Evolutionary conservation across 2,888 invertebrate genomes (phyloP).

Genomic region (Drosophila acutilabella): DNA sequence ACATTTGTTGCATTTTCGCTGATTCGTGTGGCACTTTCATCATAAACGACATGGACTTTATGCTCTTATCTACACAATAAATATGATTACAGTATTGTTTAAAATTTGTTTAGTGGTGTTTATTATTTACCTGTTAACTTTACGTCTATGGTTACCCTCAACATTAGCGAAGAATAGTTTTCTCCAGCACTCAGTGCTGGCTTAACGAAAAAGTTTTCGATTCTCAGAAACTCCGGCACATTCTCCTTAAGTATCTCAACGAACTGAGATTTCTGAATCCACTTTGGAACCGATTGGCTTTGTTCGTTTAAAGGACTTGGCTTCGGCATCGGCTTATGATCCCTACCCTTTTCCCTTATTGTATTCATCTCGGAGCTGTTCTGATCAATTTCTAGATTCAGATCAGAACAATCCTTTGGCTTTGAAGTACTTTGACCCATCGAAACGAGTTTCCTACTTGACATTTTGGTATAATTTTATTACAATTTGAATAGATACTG

Average conservation of each 20-base stretch:
- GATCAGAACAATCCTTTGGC: background rate
- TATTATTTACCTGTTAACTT: constrained; percentile 41
- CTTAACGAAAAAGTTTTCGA: constrained; percentile 48
- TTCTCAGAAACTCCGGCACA: constrained; percentile 43
- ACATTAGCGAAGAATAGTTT: constrained; percentile 72
- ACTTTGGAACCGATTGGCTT: constrained; percentile 44
- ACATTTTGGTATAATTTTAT: no score
- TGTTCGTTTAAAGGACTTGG: background rate
- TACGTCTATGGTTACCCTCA: constrained; percentile 54
- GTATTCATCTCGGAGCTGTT: background rate
- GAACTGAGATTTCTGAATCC: constrained; percentile 63
- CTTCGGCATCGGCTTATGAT: background rate
- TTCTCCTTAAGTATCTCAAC: constrained; percentile 46
- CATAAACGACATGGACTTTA: constrained; percentile 66
- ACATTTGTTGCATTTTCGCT: constrained; percentile 65
- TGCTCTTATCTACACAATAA: constrained; percentile 53
- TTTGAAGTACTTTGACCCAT: constrained; percentile 22
- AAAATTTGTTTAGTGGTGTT: background rate
- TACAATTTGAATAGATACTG: background rate
- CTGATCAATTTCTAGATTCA: background rate
- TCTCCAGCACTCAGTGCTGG: constrained; percentile 65
- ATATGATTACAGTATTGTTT: no score
- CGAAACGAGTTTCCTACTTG: background rate
- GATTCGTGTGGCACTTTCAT: constrained; percentile 76
- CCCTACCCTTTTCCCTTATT: background rate